Percentiles rank a stretch among this genome's conserved stretches.
Conservation (phyloP, 2,797 vertebrate genomes). For the Ptychobarbus kaznakovi region DNA sequence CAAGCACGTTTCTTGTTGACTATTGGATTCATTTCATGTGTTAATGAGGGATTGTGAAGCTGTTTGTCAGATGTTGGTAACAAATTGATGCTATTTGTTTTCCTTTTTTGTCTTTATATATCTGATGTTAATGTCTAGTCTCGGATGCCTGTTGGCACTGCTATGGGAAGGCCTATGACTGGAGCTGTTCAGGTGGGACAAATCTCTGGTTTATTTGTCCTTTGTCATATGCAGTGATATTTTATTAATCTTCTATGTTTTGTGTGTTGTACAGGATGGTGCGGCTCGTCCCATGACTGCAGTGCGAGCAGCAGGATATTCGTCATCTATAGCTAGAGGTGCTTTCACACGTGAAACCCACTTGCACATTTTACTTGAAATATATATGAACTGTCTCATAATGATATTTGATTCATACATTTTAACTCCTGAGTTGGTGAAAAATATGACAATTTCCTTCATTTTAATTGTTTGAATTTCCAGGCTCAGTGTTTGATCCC, state of each 20-base stretch:
- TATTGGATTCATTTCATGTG: not conserved
- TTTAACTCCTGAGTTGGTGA: not conserved
- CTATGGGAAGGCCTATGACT: slow-evolving; percentile 90
- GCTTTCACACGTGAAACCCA: not conserved
- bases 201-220: not conserved
- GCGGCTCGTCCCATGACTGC: slow-evolving; percentile 93
- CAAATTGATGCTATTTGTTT: slow-evolving; percentile 4
- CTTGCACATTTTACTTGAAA: not conserved
- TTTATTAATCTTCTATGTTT: not conserved
- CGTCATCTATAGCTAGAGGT: slow-evolving; percentile 84
- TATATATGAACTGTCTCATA: not conserved
- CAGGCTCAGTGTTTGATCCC: slow-evolving; percentile 92
- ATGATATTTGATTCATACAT: not conserved
- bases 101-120: not conserved
- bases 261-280: slow-evolving; percentile 82
- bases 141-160: slow-evolving; percentile 83
- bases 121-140: slow-evolving; percentile 74
- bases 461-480: slow-evolving; percentile 43
- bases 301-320: slow-evolving; percentile 93
- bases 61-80: not conserved
- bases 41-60: not conserved
- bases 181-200: slow-evolving; percentile 88
- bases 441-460: not conserved
- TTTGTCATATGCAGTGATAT: not conserved
- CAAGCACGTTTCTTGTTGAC: not conserved